Percentiles rank a stretch among this genome's conserved stretches.
Evolutionary conservation across 2,888 invertebrate species (phyloP).

Genomic region (Listrodromus nycthemerus): DNA sequence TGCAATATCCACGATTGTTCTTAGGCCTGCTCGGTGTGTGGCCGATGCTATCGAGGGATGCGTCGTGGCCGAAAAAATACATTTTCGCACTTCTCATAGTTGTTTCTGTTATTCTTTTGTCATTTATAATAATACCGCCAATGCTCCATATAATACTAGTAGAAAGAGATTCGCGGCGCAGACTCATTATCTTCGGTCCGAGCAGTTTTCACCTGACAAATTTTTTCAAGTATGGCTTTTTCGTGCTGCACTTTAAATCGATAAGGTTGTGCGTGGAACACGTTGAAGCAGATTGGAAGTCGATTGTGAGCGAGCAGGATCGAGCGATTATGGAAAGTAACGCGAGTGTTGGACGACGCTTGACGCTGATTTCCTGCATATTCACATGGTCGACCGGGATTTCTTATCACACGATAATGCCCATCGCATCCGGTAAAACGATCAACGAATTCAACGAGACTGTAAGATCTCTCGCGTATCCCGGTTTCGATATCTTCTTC

Average conservation of each 20-base stretch:
- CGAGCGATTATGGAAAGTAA: too few species aligned
- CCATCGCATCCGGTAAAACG: slow-evolving; percentile 48
- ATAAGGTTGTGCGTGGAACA: slow-evolving; percentile 1
- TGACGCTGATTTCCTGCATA: slow-evolving; percentile 61
- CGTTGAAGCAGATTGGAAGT: too few species aligned
- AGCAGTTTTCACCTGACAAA: slow-evolving; percentile 18
- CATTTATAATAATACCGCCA: neutral
- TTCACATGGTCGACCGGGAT: slow-evolving; percentile 65
- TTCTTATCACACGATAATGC: slow-evolving; percentile 57
- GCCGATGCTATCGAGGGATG: slow-evolving; percentile 29
- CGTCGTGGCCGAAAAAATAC: neutral
- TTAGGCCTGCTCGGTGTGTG: slow-evolving; percentile 54
- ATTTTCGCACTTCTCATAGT: neutral
- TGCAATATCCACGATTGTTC: slow-evolving; percentile 35
- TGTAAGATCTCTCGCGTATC: slow-evolving; percentile 47
- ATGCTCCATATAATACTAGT: neutral
- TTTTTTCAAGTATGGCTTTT: neutral
- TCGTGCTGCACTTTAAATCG: too few species aligned
- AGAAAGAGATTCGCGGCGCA: neutral
- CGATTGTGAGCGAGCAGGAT: too few species aligned
- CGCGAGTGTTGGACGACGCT: too few species aligned
- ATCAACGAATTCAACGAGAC: neutral
- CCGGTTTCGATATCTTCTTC: slow-evolving; percentile 66
- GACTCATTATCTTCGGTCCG: slow-evolving; percentile 53
- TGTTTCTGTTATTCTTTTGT: neutral